These are phyloP conservation scores for Oligia strigilis DNA, from an alignment of 2,888 invertebrate species.

Conservation along the genomic window DNA sequence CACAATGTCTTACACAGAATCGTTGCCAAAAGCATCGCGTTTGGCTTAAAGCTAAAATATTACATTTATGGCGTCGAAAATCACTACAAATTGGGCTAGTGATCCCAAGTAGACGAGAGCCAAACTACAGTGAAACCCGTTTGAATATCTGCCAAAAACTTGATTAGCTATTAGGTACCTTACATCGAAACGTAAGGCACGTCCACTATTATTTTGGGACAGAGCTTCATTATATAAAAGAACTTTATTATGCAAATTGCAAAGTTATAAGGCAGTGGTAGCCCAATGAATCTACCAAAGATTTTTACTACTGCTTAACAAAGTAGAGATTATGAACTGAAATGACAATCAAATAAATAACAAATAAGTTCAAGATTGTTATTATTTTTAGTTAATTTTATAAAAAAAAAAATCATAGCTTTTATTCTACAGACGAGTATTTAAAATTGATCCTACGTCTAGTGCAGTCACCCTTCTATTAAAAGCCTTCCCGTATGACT, in stretches of 20 bases:
- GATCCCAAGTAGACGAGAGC: conserved; percentile 57
- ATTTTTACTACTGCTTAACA: background rate
- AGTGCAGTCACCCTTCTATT: too few relatives aligned
- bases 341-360: background rate
- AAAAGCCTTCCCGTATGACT: background rate
- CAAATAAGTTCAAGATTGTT: background rate
- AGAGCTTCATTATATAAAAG: background rate
- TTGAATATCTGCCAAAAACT: conserved; percentile 64
- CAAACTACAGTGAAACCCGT: conserved; percentile 51
- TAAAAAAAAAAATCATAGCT: background rate
- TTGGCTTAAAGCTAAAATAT: conserved; percentile 43
- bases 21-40: conserved; percentile 32
- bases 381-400: background rate
- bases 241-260: background rate
- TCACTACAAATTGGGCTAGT: conserved; percentile 58
- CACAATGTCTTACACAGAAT: conserved; percentile 8
- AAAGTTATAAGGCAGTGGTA: background rate
- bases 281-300: background rate
- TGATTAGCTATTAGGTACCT: conserved; percentile 56
- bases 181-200: conserved; percentile 35
- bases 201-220: conserved; percentile 2
- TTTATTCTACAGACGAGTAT: too few relatives aligned
- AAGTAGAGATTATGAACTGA: background rate
- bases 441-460: background rate
- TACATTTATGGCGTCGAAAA: conserved; percentile 48